Conservation (phyloP, 1,140 invertebrate genomes). For the Helicoverpa zea region DNA sequence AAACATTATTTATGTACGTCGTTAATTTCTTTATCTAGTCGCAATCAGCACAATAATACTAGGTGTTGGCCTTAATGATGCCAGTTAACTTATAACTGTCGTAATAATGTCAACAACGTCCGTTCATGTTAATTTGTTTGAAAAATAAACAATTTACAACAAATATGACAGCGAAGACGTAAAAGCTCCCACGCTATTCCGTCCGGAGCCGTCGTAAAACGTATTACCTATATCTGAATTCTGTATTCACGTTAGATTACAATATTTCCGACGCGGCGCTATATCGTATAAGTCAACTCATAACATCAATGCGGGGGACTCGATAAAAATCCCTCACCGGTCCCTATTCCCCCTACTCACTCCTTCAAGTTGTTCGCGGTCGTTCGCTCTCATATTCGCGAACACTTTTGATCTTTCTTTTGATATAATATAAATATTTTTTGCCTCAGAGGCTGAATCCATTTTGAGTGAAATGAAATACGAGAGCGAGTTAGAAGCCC, state of each 20-base stretch:
- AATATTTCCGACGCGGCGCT: constrained; percentile 65
- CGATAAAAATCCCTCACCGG: constrained; percentile 65
- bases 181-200: constrained; percentile 48
- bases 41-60: constrained; percentile 2
- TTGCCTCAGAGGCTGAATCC: constrained; percentile 67
- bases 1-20: background rate
- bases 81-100: constrained; percentile 13
- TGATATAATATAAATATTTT: constrained; percentile 79
- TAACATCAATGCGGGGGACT: constrained; percentile 61
- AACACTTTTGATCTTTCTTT: constrained; percentile 79
- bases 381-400: constrained; percentile 57
- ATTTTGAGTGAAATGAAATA: constrained; percentile 73
- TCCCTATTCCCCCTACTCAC: constrained; percentile 49
- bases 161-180: constrained; percentile 45
- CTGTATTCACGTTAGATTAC: constrained; percentile 75
- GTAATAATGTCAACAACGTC: constrained; percentile 31
- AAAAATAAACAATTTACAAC: constrained; percentile 41
- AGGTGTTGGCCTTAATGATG: constrained; percentile 2
- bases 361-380: constrained; percentile 52
- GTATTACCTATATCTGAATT: constrained; percentile 69
- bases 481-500: constrained; percentile 55
- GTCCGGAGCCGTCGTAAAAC: constrained; percentile 58
- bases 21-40: constrained; percentile 2
- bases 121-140: constrained; percentile 22
- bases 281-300: constrained; percentile 60